Evolutionary conservation across 2,797 vertebrate genomes (phyloP).

Genomic region (Pangasius macronema): DNA sequence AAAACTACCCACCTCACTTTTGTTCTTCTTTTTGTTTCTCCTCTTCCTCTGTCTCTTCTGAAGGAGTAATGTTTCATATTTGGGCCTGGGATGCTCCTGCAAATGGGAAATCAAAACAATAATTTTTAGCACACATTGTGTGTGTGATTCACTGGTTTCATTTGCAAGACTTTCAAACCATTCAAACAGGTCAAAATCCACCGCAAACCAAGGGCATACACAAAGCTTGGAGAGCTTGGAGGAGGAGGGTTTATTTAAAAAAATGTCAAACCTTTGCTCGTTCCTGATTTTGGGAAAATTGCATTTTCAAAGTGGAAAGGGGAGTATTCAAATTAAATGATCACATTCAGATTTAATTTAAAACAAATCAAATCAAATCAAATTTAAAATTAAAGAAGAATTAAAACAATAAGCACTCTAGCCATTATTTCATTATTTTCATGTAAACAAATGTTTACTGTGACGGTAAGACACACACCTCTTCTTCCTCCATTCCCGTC

Average conservation of each 20-base stretch:
- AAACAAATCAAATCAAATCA: constrained; percentile 1
- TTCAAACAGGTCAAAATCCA: constrained; percentile 51
- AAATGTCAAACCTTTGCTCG: constrained; percentile 70
- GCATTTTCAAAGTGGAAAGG: constrained; percentile 52
- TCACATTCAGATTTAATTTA: constrained; percentile 26
- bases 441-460: constrained; percentile 3
- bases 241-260: constrained; percentile 44
- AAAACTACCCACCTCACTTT: constrained; percentile 76
- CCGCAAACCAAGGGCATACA: constrained; percentile 46
- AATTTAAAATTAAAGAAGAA: not conserved
- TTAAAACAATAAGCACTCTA: not conserved
- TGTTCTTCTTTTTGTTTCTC: constrained; percentile 67
- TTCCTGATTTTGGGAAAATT: constrained; percentile 66
- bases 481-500: constrained; percentile 93
- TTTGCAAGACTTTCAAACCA: constrained; percentile 5
- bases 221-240: constrained; percentile 11
- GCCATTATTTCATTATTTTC: not conserved
- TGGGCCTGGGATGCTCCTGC: constrained; percentile 90
- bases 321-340: not conserved
- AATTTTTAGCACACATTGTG: constrained; percentile 8
- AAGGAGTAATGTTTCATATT: constrained; percentile 88
- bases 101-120: constrained; percentile 40
- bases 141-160: not conserved
- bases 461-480: constrained; percentile 75
- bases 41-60: constrained; percentile 85